phyloP scores from a whole-genome alignment of 1,140 invertebrate genomes.

The Ips typographus region DNA sequence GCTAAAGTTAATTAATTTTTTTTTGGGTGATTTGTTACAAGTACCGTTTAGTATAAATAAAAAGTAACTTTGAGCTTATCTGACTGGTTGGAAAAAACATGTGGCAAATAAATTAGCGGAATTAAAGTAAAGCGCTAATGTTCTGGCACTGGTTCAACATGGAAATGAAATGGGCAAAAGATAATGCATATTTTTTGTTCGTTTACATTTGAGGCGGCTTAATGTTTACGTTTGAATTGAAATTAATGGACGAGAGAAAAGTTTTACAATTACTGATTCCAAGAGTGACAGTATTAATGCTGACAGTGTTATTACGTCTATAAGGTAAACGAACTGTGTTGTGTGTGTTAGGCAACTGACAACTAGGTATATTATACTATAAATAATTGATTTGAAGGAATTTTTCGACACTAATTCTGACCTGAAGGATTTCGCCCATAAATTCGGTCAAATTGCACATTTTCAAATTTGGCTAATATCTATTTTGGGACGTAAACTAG shows the following conservation, averaged over 20 bases:
- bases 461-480: background rate
- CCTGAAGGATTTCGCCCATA: too few species aligned
- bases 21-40: too few species aligned
- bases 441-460: too few species aligned
- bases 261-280: background rate
- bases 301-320: too few species aligned
- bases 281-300: too few species aligned
- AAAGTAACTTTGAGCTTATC: too few species aligned
- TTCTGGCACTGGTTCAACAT: slow-evolving; percentile 5
- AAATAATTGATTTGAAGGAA: too few species aligned
- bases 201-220: background rate
- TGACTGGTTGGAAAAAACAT: background rate
- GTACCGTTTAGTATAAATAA: background rate
- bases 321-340: too few species aligned
- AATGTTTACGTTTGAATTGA: slow-evolving; percentile 1
- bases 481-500: background rate
- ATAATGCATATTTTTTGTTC: slow-evolving; percentile 10
- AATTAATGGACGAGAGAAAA: slow-evolving; percentile 10
- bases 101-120: background rate
- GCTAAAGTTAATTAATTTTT: too few species aligned
- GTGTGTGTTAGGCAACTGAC: too few species aligned
- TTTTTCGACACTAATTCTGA: too few species aligned
- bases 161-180: slow-evolving; percentile 1
- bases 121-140: slow-evolving; percentile 3
- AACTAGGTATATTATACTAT: too few species aligned